Conservation (phyloP, 2,113 vertebrate genomes). For the Chelonoidis abingdonii region DNA sequence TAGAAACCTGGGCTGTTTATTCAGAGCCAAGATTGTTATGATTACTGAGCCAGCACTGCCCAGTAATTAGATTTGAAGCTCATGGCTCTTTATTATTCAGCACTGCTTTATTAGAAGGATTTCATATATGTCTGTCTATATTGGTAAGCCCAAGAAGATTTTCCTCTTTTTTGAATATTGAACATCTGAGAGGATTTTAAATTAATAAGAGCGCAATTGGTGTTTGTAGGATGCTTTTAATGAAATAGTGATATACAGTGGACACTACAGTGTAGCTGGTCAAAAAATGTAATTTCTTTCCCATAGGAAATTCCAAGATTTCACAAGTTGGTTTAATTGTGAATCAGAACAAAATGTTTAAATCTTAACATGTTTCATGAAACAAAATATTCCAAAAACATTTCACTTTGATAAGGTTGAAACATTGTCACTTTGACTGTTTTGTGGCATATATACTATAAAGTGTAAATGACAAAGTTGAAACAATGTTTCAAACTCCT, state of each 20-base stretch:
- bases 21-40: conserved; percentile 45
- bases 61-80: conserved; percentile 63
- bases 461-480: background rate
- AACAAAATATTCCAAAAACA: background rate
- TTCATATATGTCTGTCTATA: conserved; percentile 40
- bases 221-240: conserved; percentile 54
- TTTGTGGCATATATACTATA: background rate
- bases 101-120: conserved; percentile 21
- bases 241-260: background rate
- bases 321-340: conserved; percentile 6
- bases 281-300: background rate
- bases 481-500: background rate
- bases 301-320: background rate
- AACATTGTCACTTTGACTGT: background rate
- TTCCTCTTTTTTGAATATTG: conserved; percentile 64
- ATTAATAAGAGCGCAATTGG: conserved; percentile 57
- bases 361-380: background rate
- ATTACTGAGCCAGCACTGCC: conserved; percentile 34
- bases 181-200: conserved; percentile 50
- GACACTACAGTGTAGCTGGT: background rate
- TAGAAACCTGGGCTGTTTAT: conserved; percentile 2
- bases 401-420: background rate
- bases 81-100: conserved; percentile 43
- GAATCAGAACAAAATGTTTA: background rate
- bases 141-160: conserved; percentile 54